Percentiles rank a stretch among this genome's conserved stretches.
Conservation (phyloP, 2,797 vertebrate species). For the Coccyzus lansbergi region DNA sequence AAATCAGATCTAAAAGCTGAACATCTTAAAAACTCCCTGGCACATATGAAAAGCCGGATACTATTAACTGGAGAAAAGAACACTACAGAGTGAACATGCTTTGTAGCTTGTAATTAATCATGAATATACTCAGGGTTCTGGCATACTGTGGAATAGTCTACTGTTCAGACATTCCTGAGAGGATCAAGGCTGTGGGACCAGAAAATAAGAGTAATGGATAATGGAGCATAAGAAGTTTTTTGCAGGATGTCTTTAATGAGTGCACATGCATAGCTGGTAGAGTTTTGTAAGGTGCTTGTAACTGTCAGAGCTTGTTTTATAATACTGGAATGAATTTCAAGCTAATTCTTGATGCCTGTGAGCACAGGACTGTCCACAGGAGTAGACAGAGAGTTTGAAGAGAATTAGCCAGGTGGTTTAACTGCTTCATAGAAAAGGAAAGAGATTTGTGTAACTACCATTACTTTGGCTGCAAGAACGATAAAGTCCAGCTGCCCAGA, state of each 20-base stretch:
- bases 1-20: neutral
- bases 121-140: neutral
- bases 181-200: neutral
- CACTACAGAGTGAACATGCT: neutral
- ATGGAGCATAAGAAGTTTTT: neutral
- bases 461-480: neutral
- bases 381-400: neutral
- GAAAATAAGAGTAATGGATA: slow-evolving; percentile 10
- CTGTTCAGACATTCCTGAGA: neutral
- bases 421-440: neutral
- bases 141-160: neutral
- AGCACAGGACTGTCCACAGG: neutral
- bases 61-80: neutral
- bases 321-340: neutral
- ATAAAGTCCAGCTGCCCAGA: neutral
- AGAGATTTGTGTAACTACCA: neutral
- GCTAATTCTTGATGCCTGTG: neutral
- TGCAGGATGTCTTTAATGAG: neutral
- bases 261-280: neutral
- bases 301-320: neutral
- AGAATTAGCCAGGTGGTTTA: neutral
- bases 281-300: neutral
- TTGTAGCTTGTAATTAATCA: neutral
- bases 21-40: neutral
- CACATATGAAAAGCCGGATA: neutral